Conservation (phyloP, 2,888 invertebrate genomes). For the Cheilosia pagana region DNA sequence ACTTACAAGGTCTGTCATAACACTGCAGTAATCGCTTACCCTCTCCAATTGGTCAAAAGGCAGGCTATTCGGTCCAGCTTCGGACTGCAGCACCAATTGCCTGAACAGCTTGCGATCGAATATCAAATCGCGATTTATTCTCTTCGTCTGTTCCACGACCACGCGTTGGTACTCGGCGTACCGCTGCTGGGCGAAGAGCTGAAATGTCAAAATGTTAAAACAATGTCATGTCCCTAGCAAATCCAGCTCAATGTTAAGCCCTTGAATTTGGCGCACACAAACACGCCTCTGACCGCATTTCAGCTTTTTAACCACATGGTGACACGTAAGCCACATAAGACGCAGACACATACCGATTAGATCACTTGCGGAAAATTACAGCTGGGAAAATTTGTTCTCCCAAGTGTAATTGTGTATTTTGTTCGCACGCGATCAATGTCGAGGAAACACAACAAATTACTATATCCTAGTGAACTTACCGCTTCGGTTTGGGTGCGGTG, state of each 20-base stretch:
- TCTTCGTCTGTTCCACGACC: constrained; percentile 90
- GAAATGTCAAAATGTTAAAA: constrained; percentile 78
- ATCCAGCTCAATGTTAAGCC: constrained; percentile 56
- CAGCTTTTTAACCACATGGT: constrained; percentile 61
- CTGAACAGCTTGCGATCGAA: constrained; percentile 89
- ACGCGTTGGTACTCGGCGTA: constrained; percentile 93
- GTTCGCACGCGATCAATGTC: constrained; percentile 71
- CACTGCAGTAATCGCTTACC: constrained; percentile 84
- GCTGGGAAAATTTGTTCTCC: constrained; percentile 58
- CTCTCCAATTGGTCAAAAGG: constrained; percentile 92
- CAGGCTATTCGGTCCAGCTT: constrained; percentile 92
- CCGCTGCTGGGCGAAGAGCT: constrained; percentile 91
- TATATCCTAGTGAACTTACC: constrained; percentile 86
- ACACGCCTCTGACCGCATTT: constrained; percentile 58
- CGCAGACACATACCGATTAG: constrained; percentile 45
- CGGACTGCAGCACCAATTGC: constrained; percentile 90
- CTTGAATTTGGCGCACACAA: constrained; percentile 50
- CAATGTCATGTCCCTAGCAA: constrained; percentile 29
- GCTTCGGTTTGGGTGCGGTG: constrained; percentile 92
- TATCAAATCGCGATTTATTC: constrained; percentile 87
- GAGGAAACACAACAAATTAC: constrained; percentile 20
- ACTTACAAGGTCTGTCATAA: not conserved
- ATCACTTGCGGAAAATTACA: constrained; percentile 61
- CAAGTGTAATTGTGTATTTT: constrained; percentile 37
- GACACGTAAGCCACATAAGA: constrained; percentile 32